phyloP scores from a whole-genome alignment of 2,888 invertebrate species.

The Chrysolina oricalcia region DNA sequence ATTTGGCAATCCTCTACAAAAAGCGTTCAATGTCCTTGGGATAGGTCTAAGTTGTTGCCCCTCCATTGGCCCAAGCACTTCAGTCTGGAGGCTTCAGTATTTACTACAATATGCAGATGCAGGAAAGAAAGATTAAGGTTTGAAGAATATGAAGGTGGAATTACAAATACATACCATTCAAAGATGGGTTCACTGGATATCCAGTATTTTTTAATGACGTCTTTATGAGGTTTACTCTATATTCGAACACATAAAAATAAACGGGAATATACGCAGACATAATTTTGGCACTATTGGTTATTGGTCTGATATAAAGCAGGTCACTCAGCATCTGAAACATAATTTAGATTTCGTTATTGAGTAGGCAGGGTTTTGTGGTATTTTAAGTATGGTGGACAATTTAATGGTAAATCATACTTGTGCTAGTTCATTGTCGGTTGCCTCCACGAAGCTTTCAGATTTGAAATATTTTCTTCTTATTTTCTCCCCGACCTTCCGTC shows the following conservation, averaged over 20 bases:
- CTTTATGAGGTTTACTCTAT: not conserved
- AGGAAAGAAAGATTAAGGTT: too few species aligned
- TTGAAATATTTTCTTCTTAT: slow-evolving; percentile 32
- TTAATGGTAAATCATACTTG: slow-evolving; percentile 7
- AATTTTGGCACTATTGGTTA: slow-evolving; percentile 2
- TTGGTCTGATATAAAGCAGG: slow-evolving; percentile 4
- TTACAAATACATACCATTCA: slow-evolving; percentile 12
- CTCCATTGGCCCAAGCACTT: too few species aligned
- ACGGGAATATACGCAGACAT: slow-evolving; percentile 9
- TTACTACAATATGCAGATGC: too few species aligned
- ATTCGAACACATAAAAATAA: slow-evolving; percentile 18
- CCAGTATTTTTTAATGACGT: not conserved
- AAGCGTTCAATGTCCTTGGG: too few species aligned
- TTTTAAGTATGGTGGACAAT: too few species aligned
- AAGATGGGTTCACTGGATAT: not conserved
- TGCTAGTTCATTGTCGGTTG: slow-evolving; percentile 18
- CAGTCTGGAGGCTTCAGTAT: too few species aligned
- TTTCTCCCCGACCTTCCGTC: slow-evolving; percentile 21
- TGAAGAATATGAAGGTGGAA: not conserved
- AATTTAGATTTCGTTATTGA: not conserved
- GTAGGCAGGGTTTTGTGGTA: too few species aligned
- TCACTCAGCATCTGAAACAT: slow-evolving; percentile 19
- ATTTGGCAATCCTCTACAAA: too few species aligned
- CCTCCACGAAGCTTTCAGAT: slow-evolving; percentile 14
- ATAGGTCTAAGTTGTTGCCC: too few species aligned